Percentiles rank a stretch among this genome's conserved stretches.
Conservation (phyloP, 2,113 vertebrate genomes). For the Chaenogobius annularis region DNA sequence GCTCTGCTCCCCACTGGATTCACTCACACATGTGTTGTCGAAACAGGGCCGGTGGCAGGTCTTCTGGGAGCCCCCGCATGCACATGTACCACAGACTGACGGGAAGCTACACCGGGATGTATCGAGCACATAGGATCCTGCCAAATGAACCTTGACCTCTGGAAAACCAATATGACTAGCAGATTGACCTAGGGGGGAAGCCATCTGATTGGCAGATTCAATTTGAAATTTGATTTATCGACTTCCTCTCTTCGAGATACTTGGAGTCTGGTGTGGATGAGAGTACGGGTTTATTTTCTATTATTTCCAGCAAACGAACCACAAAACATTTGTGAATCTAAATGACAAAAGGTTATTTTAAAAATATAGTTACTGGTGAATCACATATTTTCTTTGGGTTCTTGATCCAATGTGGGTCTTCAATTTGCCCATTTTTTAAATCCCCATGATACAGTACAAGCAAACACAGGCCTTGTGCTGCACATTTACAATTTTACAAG, state of each 20-base stretch:
- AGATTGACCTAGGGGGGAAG: constrained; percentile 58
- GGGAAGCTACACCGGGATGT: constrained; percentile 49
- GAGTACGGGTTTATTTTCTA: not conserved
- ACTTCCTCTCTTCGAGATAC: constrained; percentile 31
- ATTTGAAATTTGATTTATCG: constrained; percentile 59
- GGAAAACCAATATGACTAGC: constrained; percentile 61
- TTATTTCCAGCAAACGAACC: constrained; percentile 3
- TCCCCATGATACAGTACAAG: not conserved
- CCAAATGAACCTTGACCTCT: constrained; percentile 64
- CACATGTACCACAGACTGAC: constrained; percentile 40
- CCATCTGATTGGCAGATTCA: constrained; percentile 51
- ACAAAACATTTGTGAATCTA: not conserved
- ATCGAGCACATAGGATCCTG: constrained; percentile 54
- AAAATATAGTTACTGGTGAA: not conserved
- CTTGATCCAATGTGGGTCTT: too few species aligned
- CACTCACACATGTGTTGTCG: constrained; percentile 52
- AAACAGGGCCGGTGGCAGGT: constrained; percentile 53
- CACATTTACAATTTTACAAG: not conserved
- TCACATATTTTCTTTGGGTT: too few species aligned
- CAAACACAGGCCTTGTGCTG: not conserved
- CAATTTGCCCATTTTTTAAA: not conserved
- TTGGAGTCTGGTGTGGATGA: constrained; percentile 19
- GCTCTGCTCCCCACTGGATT: constrained; percentile 56
- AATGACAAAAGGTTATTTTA: not conserved
- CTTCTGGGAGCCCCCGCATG: constrained; percentile 35